Evolutionary conservation across 1,140 invertebrate species (phyloP).

Genomic region (Drosophila pruinosa): DNA sequence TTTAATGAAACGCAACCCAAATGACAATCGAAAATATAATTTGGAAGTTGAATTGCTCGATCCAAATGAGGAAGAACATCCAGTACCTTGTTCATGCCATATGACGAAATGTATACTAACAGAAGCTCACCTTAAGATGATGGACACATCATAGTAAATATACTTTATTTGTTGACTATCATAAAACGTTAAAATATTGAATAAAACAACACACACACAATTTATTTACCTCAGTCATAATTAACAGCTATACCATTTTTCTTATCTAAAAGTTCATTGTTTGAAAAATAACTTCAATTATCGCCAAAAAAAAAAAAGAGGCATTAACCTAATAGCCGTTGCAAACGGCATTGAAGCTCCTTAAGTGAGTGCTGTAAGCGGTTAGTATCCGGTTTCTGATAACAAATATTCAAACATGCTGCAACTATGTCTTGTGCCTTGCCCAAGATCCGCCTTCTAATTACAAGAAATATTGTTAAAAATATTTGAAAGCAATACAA

Average conservation of each 20-base stretch:
- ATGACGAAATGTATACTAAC: constrained; percentile 91
- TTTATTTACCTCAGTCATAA: constrained; percentile 72
- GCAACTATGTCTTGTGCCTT: constrained; percentile 88
- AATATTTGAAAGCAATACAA: background rate
- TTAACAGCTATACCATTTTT: constrained; percentile 57
- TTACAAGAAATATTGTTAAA: constrained; percentile 28
- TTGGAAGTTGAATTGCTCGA: constrained; percentile 89
- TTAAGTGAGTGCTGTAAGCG: constrained; percentile 74
- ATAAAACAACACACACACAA: constrained; percentile 62
- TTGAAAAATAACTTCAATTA: constrained; percentile 26
- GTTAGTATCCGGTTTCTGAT: constrained; percentile 87
- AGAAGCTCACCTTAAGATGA: constrained; percentile 81
- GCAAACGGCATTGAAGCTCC: constrained; percentile 80
- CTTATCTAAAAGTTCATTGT: constrained; percentile 16
- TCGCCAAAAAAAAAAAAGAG: background rate
- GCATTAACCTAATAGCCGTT: constrained; percentile 59
- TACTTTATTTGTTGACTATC: constrained; percentile 14
- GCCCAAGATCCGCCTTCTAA: constrained; percentile 85
- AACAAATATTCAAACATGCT: constrained; percentile 86
- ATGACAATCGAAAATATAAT: constrained; percentile 84
- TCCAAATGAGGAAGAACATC: constrained; percentile 88
- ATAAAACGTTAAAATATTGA: constrained; percentile 47
- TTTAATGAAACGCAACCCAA: constrained; percentile 84
- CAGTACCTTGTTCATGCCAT: constrained; percentile 89
- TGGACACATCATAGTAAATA: constrained; percentile 53